These are phyloP conservation scores for Elaphurus davidianus DNA, from an alignment of 2,113 vertebrate species.

Conservation along the genomic window DNA sequence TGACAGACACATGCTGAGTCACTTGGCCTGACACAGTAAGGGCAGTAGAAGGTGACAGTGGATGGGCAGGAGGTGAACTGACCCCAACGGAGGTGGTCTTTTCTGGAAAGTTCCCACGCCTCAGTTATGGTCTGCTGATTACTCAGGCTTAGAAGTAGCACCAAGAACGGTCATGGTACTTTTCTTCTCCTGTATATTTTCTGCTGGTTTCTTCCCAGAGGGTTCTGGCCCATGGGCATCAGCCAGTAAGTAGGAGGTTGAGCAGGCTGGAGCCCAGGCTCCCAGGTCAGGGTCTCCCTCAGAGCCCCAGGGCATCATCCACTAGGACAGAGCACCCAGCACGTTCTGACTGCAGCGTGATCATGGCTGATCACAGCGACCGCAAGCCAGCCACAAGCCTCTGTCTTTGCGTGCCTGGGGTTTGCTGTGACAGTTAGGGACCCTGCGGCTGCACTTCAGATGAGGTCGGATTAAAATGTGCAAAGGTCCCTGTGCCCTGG, in stretches of 20 bases:
- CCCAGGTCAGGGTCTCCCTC: background rate
- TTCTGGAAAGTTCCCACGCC: fast-evolving
- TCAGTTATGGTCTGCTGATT: background rate
- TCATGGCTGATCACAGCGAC: slow-evolving; percentile 43
- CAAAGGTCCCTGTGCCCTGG: background rate
- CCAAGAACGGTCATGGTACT: fast-evolving
- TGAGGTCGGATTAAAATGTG: background rate
- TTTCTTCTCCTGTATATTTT: background rate
- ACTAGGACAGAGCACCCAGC: background rate
- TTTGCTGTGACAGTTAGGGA: background rate
- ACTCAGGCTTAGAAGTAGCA: background rate
- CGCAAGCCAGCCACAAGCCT: slow-evolving; percentile 26
- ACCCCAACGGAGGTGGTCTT: background rate
- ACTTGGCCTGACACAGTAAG: background rate
- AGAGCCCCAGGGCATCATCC: background rate
- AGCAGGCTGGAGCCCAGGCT: background rate
- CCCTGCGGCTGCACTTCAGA: background rate
- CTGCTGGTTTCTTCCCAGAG: background rate
- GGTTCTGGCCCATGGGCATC: background rate
- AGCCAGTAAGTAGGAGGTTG: background rate
- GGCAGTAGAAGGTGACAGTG: background rate
- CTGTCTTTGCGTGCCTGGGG: background rate
- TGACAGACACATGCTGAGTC: background rate
- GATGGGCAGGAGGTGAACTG: background rate
- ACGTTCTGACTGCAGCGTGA: background rate